These are phyloP conservation scores for Sorex araneus DNA, from an alignment of 2,113 vertebrate species.

Conservation along the genomic window DNA sequence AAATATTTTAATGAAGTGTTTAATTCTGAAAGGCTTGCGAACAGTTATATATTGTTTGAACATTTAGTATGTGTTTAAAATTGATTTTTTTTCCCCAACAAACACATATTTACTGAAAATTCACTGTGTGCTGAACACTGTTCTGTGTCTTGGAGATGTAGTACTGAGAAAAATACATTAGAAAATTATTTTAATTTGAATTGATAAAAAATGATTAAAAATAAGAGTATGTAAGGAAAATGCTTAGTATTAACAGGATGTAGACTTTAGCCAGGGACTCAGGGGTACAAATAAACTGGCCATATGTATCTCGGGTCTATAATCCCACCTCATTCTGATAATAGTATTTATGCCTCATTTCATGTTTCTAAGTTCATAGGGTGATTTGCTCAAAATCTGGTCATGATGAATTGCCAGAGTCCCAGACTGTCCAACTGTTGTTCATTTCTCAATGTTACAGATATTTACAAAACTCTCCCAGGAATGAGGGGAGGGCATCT, in stretches of 20 bases:
- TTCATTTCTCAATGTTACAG: background rate
- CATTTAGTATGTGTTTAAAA: background rate
- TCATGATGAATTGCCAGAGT: background rate
- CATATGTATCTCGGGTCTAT: background rate
- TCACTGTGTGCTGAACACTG: background rate
- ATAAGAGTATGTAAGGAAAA: background rate
- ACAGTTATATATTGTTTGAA: constrained; percentile 2
- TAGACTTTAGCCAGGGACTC: background rate
- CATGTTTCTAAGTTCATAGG: background rate
- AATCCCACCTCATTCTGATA: background rate
- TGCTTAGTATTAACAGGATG: background rate
- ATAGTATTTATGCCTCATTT: background rate
- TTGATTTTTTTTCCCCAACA: background rate
- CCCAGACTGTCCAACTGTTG: background rate
- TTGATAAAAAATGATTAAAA: background rate
- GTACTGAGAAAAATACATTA: too few species aligned
- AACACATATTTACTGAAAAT: constrained; percentile 16
- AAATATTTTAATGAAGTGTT: background rate
- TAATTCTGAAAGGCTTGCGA: background rate
- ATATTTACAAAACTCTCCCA: background rate
- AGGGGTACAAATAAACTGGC: accelerated
- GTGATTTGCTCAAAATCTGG: background rate
- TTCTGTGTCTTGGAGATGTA: background rate
- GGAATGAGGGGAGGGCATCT: background rate
- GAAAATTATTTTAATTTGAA: background rate